A percentile compares a stretch with the other conserved stretches of the same genome.
Evolutionary conservation across 2,888 invertebrate species (phyloP).

Genomic region (Liodrosophila aerea): DNA sequence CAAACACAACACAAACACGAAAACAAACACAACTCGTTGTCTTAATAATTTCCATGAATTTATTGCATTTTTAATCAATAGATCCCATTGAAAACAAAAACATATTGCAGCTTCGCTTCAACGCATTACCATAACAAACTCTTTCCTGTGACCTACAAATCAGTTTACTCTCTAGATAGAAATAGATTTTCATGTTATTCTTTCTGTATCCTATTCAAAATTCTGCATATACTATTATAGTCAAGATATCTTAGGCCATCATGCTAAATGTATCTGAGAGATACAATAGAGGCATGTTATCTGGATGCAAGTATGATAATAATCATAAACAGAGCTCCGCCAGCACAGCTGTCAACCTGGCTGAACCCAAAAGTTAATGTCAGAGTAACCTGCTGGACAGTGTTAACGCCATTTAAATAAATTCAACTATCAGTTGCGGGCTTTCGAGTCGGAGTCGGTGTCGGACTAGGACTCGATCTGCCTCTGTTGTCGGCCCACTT

Average conservation of each 20-base stretch:
- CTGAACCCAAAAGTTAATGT: constrained; percentile 1
- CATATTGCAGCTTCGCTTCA: not conserved
- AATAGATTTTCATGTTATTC: too few species aligned
- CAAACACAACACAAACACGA: not conserved
- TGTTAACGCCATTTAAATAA: constrained; percentile 63
- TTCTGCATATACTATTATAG: too few species aligned
- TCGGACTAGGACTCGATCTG: not conserved
- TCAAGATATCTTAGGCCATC: too few species aligned
- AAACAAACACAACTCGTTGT: too few species aligned
- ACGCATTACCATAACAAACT: too few species aligned
- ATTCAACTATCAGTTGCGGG: constrained; percentile 54
- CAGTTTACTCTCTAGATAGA: too few species aligned
- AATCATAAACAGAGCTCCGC: constrained; percentile 17
- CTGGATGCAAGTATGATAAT: constrained; percentile 5
- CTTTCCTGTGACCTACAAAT: too few species aligned
- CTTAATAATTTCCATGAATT: not conserved
- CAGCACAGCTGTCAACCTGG: constrained; percentile 3
- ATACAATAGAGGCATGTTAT: constrained; percentile 7
- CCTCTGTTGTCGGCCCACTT: constrained; percentile 34
- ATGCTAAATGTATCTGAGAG: not conserved
- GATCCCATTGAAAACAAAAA: too few species aligned
- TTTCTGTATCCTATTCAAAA: too few species aligned
- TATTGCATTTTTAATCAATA: not conserved
- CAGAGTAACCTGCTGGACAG: constrained; percentile 23
- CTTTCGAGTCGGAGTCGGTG: constrained; percentile 12